These are phyloP conservation scores for Enteromius mattozi DNA, from an alignment of 2,797 vertebrate genomes.

Conservation along the genomic window DNA sequence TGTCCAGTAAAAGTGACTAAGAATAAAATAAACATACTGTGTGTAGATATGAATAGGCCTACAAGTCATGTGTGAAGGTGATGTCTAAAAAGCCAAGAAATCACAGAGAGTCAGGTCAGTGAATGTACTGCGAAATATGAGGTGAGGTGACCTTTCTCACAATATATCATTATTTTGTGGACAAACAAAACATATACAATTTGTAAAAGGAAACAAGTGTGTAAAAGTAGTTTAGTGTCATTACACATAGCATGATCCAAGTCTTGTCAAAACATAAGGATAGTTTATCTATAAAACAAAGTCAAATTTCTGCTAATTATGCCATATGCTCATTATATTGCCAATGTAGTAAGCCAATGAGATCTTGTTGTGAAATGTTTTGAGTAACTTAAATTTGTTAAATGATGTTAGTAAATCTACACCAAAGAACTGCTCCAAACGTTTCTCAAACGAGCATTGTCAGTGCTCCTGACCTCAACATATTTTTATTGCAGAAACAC, in stretches of 20 bases:
- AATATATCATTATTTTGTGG: background rate
- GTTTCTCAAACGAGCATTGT: background rate
- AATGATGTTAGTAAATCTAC: background rate
- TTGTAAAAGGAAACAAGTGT: background rate
- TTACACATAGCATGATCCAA: background rate
- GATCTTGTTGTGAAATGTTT: background rate
- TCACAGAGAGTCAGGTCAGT: background rate
- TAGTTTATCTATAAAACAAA: background rate
- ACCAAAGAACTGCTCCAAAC: background rate
- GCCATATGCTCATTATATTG: background rate
- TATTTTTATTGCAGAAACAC: slow-evolving; percentile 2
- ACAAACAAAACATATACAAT: background rate
- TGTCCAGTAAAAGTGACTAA: background rate
- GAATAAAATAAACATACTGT: background rate
- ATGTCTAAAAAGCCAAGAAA: background rate
- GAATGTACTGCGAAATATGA: background rate
- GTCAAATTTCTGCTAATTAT: background rate
- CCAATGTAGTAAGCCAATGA: background rate
- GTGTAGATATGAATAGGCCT: background rate
- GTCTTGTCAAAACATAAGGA: background rate
- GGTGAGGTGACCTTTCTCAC: background rate
- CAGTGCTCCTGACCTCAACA: background rate
- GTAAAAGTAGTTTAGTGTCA: background rate
- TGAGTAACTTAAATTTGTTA: background rate
- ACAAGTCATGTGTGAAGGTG: background rate